A percentile compares a stretch with the other conserved stretches of the same genome.
Evolutionary conservation across 2,888 invertebrate species (phyloP).

Genomic region (Phengaris alcon): DNA sequence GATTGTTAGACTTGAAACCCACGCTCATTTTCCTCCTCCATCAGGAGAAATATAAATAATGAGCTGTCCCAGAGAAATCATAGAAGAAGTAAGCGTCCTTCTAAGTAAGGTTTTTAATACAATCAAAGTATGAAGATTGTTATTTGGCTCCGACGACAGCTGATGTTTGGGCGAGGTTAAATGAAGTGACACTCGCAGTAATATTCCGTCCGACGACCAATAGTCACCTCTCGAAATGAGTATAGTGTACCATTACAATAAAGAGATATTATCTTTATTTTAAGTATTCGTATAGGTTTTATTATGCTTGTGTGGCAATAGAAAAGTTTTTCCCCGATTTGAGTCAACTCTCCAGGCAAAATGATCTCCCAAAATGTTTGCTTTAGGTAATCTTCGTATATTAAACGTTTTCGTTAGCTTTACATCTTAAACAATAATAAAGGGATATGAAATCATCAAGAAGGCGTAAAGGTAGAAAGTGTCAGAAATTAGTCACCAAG

Average conservation of each 20-base stretch:
- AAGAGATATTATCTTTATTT: not conserved
- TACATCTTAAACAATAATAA: not conserved
- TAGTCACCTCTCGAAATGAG: constrained; percentile 3
- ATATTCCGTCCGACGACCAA: constrained; percentile 9
- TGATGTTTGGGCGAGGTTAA: not conserved
- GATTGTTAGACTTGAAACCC: not conserved
- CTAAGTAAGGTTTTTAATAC: not conserved
- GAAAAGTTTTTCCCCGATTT: not conserved
- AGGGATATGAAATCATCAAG: no score
- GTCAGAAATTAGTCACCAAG: no score
- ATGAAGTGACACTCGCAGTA: not conserved
- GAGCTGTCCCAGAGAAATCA: not conserved
- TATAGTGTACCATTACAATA: not conserved
- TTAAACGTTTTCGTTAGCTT: not conserved
- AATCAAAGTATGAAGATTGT: not conserved
- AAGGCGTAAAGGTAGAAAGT: no score
- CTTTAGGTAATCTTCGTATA: not conserved
- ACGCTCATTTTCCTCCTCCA: constrained; percentile 10
- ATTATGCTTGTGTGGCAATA: not conserved
- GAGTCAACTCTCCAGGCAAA: not conserved
- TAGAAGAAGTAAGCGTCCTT: not conserved
- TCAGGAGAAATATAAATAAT: not conserved
- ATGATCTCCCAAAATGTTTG: not conserved
- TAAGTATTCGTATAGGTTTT: not conserved
- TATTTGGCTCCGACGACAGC: not conserved